Percentiles rank a stretch among this genome's conserved stretches.
Evolutionary conservation across 2,888 invertebrate species (phyloP).

Genomic region (Pseudanteris insignis): DNA sequence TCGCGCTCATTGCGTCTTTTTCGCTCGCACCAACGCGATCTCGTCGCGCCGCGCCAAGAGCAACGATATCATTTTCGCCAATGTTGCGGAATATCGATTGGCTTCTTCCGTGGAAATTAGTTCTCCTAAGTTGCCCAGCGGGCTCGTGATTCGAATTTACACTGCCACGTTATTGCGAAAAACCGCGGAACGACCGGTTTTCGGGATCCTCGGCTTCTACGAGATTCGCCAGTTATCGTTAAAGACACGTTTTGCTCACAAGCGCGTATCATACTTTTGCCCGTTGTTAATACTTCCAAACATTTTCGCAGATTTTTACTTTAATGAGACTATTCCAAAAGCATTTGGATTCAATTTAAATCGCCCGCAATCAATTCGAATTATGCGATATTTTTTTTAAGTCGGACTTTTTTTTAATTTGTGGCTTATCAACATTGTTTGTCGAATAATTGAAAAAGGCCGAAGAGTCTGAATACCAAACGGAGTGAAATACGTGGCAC

Average conservation of each 20-base stretch:
- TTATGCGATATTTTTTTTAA: too few species aligned
- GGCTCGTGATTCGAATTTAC: conserved; percentile 41
- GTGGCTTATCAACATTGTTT: too few species aligned
- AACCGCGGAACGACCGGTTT: conserved; percentile 7
- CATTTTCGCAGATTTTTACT: too few species aligned
- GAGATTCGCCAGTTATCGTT: too few species aligned
- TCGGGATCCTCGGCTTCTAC: not conserved
- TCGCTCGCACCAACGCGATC: conserved; percentile 1
- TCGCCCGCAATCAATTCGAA: too few species aligned
- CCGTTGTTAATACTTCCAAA: too few species aligned
- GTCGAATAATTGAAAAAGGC: too few species aligned
- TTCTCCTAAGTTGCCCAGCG: conserved; percentile 42
- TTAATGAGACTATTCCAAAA: too few species aligned
- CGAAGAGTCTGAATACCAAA: not conserved
- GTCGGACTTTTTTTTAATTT: too few species aligned
- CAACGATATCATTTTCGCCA: conserved; percentile 43
- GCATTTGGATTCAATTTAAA: too few species aligned
- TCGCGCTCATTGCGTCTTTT: conserved; percentile 1
- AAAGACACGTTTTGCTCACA: too few species aligned
- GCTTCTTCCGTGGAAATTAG: conserved; percentile 43
- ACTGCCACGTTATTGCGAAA: conserved; percentile 25
- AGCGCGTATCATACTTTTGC: too few species aligned
- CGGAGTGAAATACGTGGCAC: not conserved
- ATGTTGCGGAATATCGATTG: conserved; percentile 45
- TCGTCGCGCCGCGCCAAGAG: conserved; percentile 25